Base-by-base conservation (phyloP, 2,888 invertebrate genomes). In the Drosophila subsilvestris region DNA sequence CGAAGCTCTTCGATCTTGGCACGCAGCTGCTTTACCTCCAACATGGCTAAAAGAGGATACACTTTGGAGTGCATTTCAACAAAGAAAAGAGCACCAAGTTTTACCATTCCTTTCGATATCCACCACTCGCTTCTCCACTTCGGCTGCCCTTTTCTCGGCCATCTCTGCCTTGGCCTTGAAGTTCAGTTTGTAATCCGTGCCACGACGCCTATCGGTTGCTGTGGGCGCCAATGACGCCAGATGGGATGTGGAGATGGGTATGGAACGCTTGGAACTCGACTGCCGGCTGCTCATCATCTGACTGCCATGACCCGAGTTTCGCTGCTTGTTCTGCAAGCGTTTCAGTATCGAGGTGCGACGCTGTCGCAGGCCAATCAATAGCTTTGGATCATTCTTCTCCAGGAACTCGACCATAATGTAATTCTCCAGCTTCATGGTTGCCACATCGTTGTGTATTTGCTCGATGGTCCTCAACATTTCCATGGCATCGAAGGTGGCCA, bases 1-100 rank as follows among this genome's bases (percentile, higher is more conserved):
- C 90, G 90, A 44, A 93, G 88, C 76, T 94, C 94, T 76, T 94
- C 93, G 22, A 93, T 90, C 66, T 92, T 90, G 0, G 93, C 93
- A 29, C 90, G 90, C 14, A 93, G 78, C 44, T 89, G 80, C 53
- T 89, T 91, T 0, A 91, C 84, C 58, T 90, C 83, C 0, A 88
- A 78, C 45, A 79, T 77, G 9, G 90, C 90, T 90, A 27, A 1
- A 27, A 3, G 47, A 9, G 3, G 42, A 12, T n/a, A 6, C 8
- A 14, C 14, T 22, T 0, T 54, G 27, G 8, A 9, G 3, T 9
- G 18, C 3, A 12, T 55, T 51, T 10, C 22, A 4, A 22, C 3
- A 1, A 17, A 27, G 1, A 12, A 22, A 17, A 3, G 7, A 2
- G 5, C 9, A 14, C 3, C 7, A n/a, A 48, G 9, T 5, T 53